phyloP scores from a whole-genome alignment of 2,797 vertebrate genomes.

The Scolopax bukidnonensis region DNA sequence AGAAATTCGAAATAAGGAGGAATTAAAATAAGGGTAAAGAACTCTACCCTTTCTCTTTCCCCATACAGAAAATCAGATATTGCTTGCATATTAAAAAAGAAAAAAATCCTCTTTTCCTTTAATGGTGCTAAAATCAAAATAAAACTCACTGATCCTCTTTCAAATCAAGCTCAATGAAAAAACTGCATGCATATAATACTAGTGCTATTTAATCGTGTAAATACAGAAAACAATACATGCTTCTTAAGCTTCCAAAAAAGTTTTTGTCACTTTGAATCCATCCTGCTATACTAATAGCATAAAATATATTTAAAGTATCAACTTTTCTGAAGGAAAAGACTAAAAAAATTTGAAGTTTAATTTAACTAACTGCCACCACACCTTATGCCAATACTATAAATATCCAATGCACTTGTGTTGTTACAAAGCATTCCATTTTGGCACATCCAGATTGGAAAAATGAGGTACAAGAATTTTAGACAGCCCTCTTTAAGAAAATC shows the following conservation, averaged over 20 bases:
- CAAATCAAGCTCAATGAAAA: neutral
- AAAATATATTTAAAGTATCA: neutral
- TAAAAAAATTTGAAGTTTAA: neutral
- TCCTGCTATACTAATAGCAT: neutral
- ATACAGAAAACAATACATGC: neutral
- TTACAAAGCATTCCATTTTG: neutral
- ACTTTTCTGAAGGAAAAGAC: neutral
- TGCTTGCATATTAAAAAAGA: neutral
- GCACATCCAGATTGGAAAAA: neutral
- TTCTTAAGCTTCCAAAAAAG: neutral
- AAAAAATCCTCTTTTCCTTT: neutral
- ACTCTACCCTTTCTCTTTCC: neutral
- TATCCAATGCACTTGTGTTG: neutral
- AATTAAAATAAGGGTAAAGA: neutral
- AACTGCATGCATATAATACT: neutral
- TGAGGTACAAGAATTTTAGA: neutral
- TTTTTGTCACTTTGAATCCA: neutral
- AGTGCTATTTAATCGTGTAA: neutral
- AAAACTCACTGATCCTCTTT: neutral
- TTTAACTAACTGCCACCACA: neutral
- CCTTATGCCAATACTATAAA: neutral
- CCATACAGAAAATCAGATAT: neutral
- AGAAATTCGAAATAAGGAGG: neutral
- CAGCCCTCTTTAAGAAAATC: neutral
- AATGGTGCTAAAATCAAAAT: too few relatives aligned